Conservation (phyloP, 2,113 vertebrate species). For the Crotalus horridus region DNA sequence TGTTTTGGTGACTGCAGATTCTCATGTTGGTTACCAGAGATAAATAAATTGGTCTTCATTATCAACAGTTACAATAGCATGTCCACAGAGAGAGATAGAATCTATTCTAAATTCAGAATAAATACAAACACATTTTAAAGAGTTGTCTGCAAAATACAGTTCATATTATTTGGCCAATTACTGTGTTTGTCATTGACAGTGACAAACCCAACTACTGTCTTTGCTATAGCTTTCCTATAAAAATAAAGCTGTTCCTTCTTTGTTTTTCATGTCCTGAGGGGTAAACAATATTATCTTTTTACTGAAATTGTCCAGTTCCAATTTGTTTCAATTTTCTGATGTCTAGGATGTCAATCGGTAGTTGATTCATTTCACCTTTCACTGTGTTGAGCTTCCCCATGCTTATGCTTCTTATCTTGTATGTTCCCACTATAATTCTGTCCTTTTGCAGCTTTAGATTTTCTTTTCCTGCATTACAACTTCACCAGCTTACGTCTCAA, state of each 20-base stretch:
- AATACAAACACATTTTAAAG: background rate
- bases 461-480: background rate
- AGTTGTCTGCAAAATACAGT: background rate
- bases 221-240: background rate
- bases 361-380: background rate
- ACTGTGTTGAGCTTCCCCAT: background rate
- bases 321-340: background rate
- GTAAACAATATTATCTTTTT: background rate
- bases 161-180: background rate
- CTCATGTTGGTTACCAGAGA: background rate
- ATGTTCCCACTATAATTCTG: background rate
- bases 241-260: background rate
- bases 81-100: background rate
- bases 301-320: background rate
- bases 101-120: background rate
- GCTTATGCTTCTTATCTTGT: background rate
- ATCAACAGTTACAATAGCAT: background rate
- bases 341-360: background rate
- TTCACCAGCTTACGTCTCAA: background rate
- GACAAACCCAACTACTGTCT: background rate
- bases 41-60: background rate
- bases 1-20: background rate
- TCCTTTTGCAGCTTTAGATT: background rate
- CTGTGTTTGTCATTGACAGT: background rate
- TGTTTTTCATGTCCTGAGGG: background rate